phyloP scores from a whole-genome alignment of 2,888 invertebrate genomes.

The Elysia crispata region DNA sequence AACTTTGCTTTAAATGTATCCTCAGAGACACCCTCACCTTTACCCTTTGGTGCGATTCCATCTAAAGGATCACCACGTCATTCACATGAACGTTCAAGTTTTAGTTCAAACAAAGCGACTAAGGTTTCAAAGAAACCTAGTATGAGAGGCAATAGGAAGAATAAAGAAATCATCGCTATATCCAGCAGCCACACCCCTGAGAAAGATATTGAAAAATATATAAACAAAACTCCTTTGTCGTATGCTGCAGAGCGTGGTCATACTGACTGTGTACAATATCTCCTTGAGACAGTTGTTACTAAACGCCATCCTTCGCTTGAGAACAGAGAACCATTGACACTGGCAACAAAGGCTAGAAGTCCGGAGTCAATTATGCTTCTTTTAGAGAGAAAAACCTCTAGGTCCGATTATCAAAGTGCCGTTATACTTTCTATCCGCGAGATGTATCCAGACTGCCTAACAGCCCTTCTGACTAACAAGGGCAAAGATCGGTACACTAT shows the following conservation, averaged over 20 bases:
- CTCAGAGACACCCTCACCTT: background rate
- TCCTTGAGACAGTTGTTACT: conserved; percentile 30
- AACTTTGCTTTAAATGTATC: too few species aligned
- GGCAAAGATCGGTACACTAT: conserved; percentile 20
- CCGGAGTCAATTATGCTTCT: conserved; percentile 43
- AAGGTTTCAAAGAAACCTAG: conserved; percentile 7
- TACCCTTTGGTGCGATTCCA: background rate
- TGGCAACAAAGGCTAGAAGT: conserved; percentile 44
- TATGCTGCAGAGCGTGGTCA: conserved; percentile 39
- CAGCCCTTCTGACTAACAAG: conserved; percentile 22
- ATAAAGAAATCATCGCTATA: conserved; percentile 20
- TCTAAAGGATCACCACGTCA: background rate
- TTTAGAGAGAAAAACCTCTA: conserved; percentile 14
- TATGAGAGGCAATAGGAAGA: conserved; percentile 38
- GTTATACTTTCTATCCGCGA: conserved; percentile 39
- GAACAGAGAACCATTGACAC: conserved; percentile 31
- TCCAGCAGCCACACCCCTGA: background rate
- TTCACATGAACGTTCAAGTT: background rate
- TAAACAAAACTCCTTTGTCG: conserved; percentile 40
- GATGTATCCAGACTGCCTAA: conserved; percentile 42
- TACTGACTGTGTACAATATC: conserved; percentile 38
- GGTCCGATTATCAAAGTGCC: conserved; percentile 44
- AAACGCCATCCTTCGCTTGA: conserved; percentile 13
- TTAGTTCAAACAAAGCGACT: background rate
- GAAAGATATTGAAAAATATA: background rate